Percentiles rank a stretch among this genome's conserved stretches.
Conservation (phyloP, 2,113 vertebrate species). For the Antechinus flavipes region DNA sequence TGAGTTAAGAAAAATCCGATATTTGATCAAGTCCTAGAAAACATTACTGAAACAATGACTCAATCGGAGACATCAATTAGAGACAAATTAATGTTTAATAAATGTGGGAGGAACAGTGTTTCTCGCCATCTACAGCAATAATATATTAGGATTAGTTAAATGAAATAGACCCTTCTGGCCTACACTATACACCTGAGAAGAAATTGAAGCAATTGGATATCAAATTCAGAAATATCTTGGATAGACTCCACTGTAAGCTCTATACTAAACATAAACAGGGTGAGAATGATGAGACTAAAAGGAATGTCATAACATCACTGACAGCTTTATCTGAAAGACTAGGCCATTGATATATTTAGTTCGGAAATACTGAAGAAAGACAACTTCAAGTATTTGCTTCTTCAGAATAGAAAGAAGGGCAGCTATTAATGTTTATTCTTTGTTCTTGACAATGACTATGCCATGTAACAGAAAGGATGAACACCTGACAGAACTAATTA, state of each 20-base stretch:
- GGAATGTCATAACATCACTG: not conserved
- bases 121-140: not conserved
- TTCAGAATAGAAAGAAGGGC: not conserved
- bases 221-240: not conserved
- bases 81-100: not conserved
- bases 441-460: too few species aligned
- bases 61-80: not conserved
- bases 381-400: not conserved
- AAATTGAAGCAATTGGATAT: not conserved
- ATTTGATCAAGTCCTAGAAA: not conserved
- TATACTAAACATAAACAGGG: not conserved
- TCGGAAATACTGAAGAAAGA: not conserved
- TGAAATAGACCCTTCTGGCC: not conserved
- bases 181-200: not conserved
- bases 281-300: not conserved
- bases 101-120: not conserved
- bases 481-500: too few species aligned
- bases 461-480: too few species aligned
- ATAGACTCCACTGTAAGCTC: accelerated
- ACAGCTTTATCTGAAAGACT: not conserved
- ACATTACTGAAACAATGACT: not conserved
- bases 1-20: not conserved
- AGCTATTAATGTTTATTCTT: too few species aligned
- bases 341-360: not conserved
- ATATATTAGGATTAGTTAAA: not conserved